phyloP scores from a whole-genome alignment of 2,113 vertebrate genomes.

The Cynoglossus semilaevis region DNA sequence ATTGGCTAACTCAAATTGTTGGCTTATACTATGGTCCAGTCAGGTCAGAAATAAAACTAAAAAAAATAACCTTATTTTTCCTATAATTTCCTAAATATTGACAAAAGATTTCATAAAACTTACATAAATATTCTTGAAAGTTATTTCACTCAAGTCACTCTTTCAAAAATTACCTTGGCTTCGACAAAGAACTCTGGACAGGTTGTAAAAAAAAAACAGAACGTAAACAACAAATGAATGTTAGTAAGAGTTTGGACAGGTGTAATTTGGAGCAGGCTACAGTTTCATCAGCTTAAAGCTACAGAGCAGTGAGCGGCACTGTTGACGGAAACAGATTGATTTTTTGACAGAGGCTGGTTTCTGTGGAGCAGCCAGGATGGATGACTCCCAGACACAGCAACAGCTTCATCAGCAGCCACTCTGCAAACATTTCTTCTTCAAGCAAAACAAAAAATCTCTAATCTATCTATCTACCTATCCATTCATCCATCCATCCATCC shows the following conservation, averaged over 20 bases:
- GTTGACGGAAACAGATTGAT: slow-evolving; percentile 57
- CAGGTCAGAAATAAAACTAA: too few relatives aligned
- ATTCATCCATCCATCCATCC: too few relatives aligned
- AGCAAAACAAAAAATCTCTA: slow-evolving; percentile 9
- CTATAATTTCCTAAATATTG: too few relatives aligned
- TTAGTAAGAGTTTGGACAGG: slow-evolving; percentile 8
- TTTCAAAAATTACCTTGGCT: not conserved
- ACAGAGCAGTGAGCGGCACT: slow-evolving; percentile 34
- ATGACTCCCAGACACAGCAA: slow-evolving; percentile 34
- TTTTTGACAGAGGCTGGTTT: slow-evolving; percentile 53
- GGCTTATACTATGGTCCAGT: too few relatives aligned
- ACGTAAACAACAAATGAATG: not conserved
- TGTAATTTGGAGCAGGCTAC: not conserved
- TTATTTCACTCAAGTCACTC: not conserved
- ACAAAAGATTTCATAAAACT: too few relatives aligned
- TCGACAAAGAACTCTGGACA: not conserved
- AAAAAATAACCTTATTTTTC: too few relatives aligned
- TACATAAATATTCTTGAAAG: too few relatives aligned
- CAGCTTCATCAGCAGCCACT: slow-evolving; percentile 60
- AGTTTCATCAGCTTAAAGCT: slow-evolving; percentile 58
- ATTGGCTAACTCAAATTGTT: too few relatives aligned
- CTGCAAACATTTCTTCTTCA: slow-evolving; percentile 30
- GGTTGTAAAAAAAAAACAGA: not conserved
- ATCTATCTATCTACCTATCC: too few relatives aligned
- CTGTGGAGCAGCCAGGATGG: slow-evolving; percentile 46